Evolutionary conservation across 2,888 invertebrate species (phyloP).

Genomic region (Galeopsomyia nigrocyanea): DNA sequence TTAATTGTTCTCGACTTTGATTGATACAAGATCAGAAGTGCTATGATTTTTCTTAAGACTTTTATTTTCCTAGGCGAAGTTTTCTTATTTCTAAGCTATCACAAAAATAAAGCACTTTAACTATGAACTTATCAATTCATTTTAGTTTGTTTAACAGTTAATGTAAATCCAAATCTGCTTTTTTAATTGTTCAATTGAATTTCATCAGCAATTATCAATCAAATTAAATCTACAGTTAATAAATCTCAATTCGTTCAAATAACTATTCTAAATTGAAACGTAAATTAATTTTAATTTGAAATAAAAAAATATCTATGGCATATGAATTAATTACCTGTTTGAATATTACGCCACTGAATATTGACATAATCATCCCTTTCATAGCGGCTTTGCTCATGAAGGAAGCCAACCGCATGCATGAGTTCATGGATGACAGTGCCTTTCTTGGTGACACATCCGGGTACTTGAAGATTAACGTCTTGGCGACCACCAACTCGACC

Average conservation of each 20-base stretch:
- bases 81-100: neutral
- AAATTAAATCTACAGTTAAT: no score
- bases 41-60: no score
- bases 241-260: no score
- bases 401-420: constrained; percentile 84
- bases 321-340: constrained; percentile 68
- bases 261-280: no score
- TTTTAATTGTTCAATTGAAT: neutral
- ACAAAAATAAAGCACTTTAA: neutral
- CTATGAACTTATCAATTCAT: no score
- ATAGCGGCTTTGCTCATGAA: constrained; percentile 85
- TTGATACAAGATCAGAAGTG: no score
- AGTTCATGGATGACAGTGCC: constrained; percentile 86
- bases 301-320: neutral
- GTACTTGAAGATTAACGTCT: constrained; percentile 81
- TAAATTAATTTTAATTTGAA: neutral
- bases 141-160: no score
- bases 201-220: no score
- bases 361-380: constrained; percentile 80
- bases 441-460: constrained; percentile 79
- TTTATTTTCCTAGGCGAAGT: neutral
- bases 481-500: constrained; percentile 79
- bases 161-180: no score
- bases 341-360: constrained; percentile 79
- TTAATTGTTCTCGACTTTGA: no score